Conservation (phyloP, 2,888 invertebrate species). For the Melanostoma scalare region DNA sequence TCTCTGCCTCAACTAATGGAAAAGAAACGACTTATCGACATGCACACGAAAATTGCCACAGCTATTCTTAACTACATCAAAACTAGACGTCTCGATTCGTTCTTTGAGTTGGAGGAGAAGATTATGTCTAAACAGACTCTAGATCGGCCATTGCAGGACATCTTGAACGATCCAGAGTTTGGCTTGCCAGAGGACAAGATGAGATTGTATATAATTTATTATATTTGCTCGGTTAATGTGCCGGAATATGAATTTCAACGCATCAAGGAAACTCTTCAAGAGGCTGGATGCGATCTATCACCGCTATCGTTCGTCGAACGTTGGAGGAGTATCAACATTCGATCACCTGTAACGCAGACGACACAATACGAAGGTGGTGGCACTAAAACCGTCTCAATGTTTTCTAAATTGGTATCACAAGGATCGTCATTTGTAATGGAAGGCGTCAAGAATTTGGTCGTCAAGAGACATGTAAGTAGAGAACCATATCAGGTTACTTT, state of each 20-base stretch:
- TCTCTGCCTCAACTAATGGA: conserved; percentile 98
- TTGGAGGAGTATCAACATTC: conserved; percentile 87
- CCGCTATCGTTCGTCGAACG: conserved; percentile 94
- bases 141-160: conserved; percentile 93
- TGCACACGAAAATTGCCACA: conserved; percentile 99
- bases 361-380: conserved; percentile 96
- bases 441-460: conserved; percentile 98
- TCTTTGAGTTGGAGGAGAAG: conserved; percentile 99
- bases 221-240: conserved; percentile 91
- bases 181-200: conserved; percentile 96
- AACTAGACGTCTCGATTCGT: conserved; percentile 94
- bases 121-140: conserved; percentile 94
- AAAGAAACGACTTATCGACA: conserved; percentile 97
- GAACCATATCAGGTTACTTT: neutral
- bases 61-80: conserved; percentile 93
- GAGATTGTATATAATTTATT: conserved; percentile 95
- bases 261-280: conserved; percentile 89
- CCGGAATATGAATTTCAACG: conserved; percentile 92
- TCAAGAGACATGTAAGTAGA: conserved; percentile 95
- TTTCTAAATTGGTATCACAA: conserved; percentile 97
- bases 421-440: conserved; percentile 99
- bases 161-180: conserved; percentile 92
- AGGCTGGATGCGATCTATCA: conserved; percentile 92
- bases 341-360: conserved; percentile 83
- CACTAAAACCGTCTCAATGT: conserved; percentile 98